These are phyloP conservation scores for Pipistrellus pygmaeus DNA, from an alignment of 2,797 vertebrate species.

Conservation along the genomic window DNA sequence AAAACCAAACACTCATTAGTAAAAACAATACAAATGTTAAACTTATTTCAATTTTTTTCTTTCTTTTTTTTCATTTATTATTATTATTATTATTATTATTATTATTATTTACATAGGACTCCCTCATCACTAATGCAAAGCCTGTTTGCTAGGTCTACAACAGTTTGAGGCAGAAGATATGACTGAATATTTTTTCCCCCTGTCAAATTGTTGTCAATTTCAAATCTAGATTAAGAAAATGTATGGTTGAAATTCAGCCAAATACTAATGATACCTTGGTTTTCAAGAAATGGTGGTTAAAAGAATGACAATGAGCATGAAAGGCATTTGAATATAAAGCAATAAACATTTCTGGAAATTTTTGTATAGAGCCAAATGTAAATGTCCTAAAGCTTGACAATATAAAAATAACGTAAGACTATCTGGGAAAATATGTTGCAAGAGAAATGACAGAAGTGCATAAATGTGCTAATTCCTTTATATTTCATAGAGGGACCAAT, in stretches of 20 bases:
- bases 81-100: background rate
- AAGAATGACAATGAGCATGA: background rate
- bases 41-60: background rate
- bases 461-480: background rate
- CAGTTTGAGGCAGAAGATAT: background rate
- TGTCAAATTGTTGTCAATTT: background rate
- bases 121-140: background rate
- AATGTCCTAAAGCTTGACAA: background rate
- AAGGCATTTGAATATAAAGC: background rate
- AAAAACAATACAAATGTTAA: background rate
- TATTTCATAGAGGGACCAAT: background rate
- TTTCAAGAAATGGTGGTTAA: constrained; percentile 24
- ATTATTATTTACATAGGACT: background rate
- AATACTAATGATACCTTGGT: background rate
- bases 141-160: background rate
- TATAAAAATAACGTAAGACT: background rate
- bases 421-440: background rate
- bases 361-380: background rate
- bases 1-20: background rate
- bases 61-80: background rate
- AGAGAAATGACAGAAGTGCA: background rate
- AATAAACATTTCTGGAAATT: background rate
- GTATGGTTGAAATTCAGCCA: background rate
- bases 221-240: background rate
- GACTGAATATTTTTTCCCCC: background rate